Conservation (phyloP, 1,140 invertebrate species). For the Aethina tumida region DNA sequence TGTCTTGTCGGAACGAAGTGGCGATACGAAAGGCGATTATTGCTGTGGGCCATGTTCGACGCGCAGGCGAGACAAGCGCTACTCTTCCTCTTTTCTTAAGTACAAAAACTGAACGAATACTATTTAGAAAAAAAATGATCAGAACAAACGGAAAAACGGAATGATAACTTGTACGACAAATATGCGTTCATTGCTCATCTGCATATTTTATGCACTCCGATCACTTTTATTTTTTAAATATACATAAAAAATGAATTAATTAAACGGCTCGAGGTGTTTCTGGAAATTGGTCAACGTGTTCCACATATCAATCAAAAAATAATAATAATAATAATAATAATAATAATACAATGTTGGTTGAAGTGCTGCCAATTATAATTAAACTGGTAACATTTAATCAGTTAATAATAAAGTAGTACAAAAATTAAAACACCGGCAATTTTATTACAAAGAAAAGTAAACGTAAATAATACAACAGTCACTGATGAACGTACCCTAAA, state of each 20-base stretch:
- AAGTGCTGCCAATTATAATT: neutral
- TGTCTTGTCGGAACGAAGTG: neutral
- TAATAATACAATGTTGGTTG: neutral
- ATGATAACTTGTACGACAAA: constrained; percentile 27
- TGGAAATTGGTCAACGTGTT: neutral
- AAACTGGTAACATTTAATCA: too few relatives aligned
- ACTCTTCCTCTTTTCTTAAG: constrained; percentile 3
- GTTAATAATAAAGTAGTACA: too few relatives aligned
- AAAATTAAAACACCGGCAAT: too few relatives aligned
- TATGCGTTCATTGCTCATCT: too few relatives aligned
- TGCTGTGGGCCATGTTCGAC: neutral
- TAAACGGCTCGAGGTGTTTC: neutral
- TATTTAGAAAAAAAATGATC: too few relatives aligned
- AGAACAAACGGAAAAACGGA: too few relatives aligned
- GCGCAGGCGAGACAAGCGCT: neutral
- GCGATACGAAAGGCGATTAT: neutral
- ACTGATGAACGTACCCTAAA: too few relatives aligned
- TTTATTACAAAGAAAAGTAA: too few relatives aligned
- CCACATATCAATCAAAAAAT: neutral
- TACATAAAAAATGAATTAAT: constrained; percentile 13
- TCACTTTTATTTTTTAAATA: constrained; percentile 19
- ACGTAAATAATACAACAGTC: too few relatives aligned
- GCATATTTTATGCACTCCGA: too few relatives aligned
- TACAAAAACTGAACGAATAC: constrained; percentile 9
- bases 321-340: constrained; percentile 4